Evolutionary conservation across 2,113 vertebrate species (phyloP).

Genomic region (Hyperoodon ampullatus): DNA sequence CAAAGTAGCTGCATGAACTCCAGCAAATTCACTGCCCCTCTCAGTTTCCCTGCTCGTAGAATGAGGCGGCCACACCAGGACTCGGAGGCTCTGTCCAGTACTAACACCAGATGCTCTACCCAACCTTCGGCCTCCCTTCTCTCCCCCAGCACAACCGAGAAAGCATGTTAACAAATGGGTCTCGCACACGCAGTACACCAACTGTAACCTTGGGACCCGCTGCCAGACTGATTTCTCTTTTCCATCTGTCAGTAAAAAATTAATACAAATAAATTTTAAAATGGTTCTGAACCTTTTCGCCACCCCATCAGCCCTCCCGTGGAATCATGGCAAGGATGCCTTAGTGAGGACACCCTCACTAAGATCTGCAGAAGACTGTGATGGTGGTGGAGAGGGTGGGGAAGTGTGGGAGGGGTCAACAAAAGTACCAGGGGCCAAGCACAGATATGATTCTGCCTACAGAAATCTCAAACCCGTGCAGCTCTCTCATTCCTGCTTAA

Average conservation of each 20-base stretch:
- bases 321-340: background rate
- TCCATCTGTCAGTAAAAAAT: background rate
- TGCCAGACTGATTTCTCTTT: background rate
- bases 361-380: background rate
- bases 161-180: background rate
- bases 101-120: background rate
- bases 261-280: conserved; percentile 16
- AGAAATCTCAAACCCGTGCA: background rate
- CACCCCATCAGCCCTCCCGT: fast-evolving
- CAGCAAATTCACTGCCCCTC: background rate
- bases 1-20: background rate
- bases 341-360: background rate
- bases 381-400: no score
- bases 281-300: background rate
- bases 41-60: background rate
- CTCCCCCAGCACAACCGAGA: background rate
- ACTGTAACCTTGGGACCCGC: background rate
- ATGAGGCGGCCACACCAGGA: no score
- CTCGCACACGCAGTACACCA: fast-evolving
- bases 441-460: background rate
- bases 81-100: background rate
- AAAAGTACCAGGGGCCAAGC: background rate
- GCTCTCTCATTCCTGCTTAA: background rate
- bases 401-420: background rate
- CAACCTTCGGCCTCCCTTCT: background rate